Conservation (phyloP, 2,888 invertebrate genomes). For the Oscheius sp. region DNA sequence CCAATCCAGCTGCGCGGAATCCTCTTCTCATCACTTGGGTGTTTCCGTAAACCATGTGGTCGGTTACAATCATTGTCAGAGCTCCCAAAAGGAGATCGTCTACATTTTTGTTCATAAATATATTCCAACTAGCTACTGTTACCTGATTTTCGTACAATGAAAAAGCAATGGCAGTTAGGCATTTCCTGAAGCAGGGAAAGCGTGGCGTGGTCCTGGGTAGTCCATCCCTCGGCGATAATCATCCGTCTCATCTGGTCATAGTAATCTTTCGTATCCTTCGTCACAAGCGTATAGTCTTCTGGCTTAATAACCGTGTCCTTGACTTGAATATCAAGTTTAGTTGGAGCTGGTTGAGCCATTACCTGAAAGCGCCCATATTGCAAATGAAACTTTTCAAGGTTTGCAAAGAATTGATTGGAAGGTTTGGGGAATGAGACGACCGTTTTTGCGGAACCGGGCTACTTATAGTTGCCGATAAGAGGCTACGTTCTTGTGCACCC, state of each 20-base stretch:
- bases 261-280: conserved; percentile 18
- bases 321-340: not conserved
- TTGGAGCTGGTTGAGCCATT: not conserved
- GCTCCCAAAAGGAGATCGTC: conserved; percentile 20
- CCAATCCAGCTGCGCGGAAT: conserved; percentile 30
- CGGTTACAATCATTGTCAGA: conserved; percentile 14
- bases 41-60: conserved; percentile 31
- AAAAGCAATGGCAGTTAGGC: conserved; percentile 11
- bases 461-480: conserved; percentile 3
- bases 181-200: conserved; percentile 29
- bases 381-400: too few relatives aligned
- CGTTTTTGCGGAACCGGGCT: not conserved
- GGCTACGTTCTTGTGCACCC: not conserved
- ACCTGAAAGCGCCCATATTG: too few relatives aligned
- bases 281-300: conserved; percentile 13
- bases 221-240: conserved; percentile 30
- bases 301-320: not conserved
- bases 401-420: not conserved
- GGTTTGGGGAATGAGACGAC: not conserved
- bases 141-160: conserved; percentile 30
- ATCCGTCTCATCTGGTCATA: conserved; percentile 30
- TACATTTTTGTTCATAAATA: not conserved
- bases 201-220: conserved; percentile 34
- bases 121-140: too few relatives aligned
- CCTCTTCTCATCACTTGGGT: conserved; percentile 28